Evolutionary conservation across 2,888 invertebrate genomes (phyloP), one percentile per base, ranked within the genome.

Genomic region (Chalcis sispes): DNA sequence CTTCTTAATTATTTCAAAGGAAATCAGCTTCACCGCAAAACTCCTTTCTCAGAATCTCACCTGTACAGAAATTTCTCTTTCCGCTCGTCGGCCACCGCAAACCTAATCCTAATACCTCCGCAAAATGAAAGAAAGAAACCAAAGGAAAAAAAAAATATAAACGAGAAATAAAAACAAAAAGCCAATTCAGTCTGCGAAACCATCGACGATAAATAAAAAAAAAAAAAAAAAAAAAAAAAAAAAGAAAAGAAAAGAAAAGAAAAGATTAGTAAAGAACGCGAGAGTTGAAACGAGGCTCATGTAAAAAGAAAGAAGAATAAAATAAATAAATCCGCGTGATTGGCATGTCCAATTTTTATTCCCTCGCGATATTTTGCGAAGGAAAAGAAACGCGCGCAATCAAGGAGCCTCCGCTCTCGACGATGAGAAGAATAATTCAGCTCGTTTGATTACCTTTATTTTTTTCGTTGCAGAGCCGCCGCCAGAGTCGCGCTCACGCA

Each of bases 331-430:
- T 27, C 18, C 56, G 52, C 25, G 54, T 78, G 78, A 79, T 77
- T 72, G 76, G 76, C 76, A 48, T 61, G 29, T 52, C 36, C 52
- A 65, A 79, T 78, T 71, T 70, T 76, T 58, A 76, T 76, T 32
- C 66, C 48, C 20, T 3, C 29, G 18, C 18, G 42, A 64, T 36
- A 46, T 25, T 27, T 4, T 8, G 10, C 36, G 48, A 46, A 42
- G 42, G 8, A 27, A 23, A 32, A 42, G 29, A 48, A 64, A 48
- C 27, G 25, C 48, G 67, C 79, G 81, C 81, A 85, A 85, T 85
- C 84, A 85, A 85, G 81, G 77, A n/a, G n/a, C n/a, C n/a, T n/a
- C 62, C 64, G 61, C 77, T 80, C 79, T 80, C 81, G 78, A 80
- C 75, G 75, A 67, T 78, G 61, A 18, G 29, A 50, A 7, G 46